These are phyloP conservation scores for Piliocolobus tephrosceles DNA, from an alignment of 2,113 vertebrate species.

Conservation along the genomic window DNA sequence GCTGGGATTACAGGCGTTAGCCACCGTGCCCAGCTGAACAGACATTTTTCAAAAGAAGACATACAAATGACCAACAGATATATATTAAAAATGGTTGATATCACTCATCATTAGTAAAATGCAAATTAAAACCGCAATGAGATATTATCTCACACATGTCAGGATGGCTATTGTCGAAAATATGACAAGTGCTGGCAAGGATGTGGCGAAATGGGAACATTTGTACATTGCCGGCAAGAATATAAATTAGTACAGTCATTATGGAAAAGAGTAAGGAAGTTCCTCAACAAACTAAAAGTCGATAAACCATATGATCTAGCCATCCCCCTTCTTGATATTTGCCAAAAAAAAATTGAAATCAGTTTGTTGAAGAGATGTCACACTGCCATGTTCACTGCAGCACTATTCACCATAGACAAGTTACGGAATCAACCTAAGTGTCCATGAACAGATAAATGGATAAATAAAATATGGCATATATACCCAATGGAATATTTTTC, in stretches of 20 bases:
- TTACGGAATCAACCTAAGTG: too few species aligned
- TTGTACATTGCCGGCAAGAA: not conserved
- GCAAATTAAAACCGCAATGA: not conserved
- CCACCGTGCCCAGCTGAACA: not conserved
- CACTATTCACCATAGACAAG: too few species aligned
- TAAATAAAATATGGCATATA: not conserved
- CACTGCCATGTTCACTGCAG: too few species aligned
- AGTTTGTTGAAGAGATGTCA: too few species aligned
- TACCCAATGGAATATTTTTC: not conserved
- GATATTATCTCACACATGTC: not conserved
- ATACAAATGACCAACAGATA: not conserved
- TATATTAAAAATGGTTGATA: not conserved
- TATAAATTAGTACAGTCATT: not conserved
- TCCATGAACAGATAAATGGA: too few species aligned
- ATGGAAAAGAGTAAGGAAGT: too few species aligned
- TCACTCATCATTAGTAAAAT: not conserved
- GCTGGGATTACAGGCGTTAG: too few species aligned
- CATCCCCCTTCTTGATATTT: too few species aligned
- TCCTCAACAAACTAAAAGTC: too few species aligned
- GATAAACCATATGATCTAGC: too few species aligned
- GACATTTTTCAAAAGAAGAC: not conserved
- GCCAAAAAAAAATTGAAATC: too few species aligned
- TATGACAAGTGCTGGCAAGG: not conserved
- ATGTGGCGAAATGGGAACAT: not conserved
- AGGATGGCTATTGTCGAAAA: not conserved